A percentile compares a stretch with the other conserved stretches of the same genome.
phyloP scores from a whole-genome alignment of 2,797 vertebrate genomes.

The Poeciliopsis infans region DNA sequence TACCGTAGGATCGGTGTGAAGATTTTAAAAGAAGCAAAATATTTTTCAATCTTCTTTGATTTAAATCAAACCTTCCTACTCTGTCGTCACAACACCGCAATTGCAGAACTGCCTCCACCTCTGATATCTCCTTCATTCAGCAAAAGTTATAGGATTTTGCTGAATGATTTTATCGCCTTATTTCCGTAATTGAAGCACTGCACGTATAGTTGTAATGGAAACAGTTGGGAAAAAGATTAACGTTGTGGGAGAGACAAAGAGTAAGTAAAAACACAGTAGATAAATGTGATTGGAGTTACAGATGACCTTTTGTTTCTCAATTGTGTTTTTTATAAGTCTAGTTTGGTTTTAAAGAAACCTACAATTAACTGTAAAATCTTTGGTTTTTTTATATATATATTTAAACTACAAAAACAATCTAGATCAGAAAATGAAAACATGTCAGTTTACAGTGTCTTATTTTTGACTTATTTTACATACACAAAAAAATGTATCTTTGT shows the following conservation, averaged over 20 bases:
- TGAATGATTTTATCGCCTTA: background rate
- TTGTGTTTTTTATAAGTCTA: background rate
- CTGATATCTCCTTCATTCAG: background rate
- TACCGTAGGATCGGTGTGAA: background rate
- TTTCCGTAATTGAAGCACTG: background rate
- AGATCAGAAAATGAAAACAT: background rate
- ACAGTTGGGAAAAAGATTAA: background rate
- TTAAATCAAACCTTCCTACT: background rate
- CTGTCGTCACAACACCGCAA: background rate
- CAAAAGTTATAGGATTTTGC: background rate
- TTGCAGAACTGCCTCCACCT: background rate
- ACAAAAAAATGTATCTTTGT: background rate
- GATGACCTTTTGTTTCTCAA: background rate
- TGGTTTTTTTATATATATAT: background rate
- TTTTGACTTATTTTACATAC: background rate
- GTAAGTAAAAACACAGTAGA: background rate
- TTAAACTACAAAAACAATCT: background rate
- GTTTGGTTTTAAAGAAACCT: background rate
- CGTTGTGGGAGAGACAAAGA: background rate
- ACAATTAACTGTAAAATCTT: background rate
- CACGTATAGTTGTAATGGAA: background rate
- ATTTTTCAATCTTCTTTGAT: background rate
- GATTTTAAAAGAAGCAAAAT: background rate
- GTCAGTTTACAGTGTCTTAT: background rate
- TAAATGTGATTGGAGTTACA: background rate